A percentile compares a stretch with the other conserved stretches of the same genome.
Evolutionary conservation across 2,888 invertebrate species (phyloP).

Genomic region (Acheta domesticus): DNA sequence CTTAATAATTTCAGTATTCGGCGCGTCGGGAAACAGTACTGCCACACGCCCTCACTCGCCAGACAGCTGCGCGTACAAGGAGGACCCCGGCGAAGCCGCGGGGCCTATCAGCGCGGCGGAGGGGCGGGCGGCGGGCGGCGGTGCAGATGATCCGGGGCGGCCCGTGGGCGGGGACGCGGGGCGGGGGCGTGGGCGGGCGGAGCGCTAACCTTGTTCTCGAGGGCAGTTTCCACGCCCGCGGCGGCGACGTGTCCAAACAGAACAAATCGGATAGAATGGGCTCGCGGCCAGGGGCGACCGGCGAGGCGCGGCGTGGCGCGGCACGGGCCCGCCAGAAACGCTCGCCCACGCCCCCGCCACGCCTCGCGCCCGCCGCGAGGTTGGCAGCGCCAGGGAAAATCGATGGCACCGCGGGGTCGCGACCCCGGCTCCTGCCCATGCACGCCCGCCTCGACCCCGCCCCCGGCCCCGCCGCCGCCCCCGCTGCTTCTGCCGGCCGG

Average conservation of each 20-base stretch:
- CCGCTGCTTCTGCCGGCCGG: neutral
- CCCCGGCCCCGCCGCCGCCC: neutral
- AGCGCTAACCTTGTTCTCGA: neutral
- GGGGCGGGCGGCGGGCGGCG: neutral
- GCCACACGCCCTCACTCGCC: too few species aligned
- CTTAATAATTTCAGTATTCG: too few species aligned
- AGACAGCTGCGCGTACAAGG: too few species aligned
- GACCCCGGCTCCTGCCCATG: neutral
- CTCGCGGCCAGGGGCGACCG: neutral
- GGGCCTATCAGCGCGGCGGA: too few species aligned
- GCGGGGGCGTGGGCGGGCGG: neutral
- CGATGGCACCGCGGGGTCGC: neutral
- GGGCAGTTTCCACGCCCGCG: conserved; percentile 6
- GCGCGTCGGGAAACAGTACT: too few species aligned
- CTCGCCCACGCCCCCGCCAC: neutral
- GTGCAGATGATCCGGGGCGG: neutral
- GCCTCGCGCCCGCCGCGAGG: too few species aligned
- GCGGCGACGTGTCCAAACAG: conserved; percentile 18
- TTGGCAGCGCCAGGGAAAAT: too few species aligned
- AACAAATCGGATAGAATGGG: neutral
- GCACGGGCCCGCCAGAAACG: neutral
- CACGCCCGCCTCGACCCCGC: neutral
- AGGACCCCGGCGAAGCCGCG: too few species aligned
- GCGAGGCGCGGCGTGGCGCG: neutral
- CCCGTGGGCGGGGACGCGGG: too few species aligned